Conservation (phyloP, 2,113 vertebrate species). For the Benitochromis conjunctus region DNA sequence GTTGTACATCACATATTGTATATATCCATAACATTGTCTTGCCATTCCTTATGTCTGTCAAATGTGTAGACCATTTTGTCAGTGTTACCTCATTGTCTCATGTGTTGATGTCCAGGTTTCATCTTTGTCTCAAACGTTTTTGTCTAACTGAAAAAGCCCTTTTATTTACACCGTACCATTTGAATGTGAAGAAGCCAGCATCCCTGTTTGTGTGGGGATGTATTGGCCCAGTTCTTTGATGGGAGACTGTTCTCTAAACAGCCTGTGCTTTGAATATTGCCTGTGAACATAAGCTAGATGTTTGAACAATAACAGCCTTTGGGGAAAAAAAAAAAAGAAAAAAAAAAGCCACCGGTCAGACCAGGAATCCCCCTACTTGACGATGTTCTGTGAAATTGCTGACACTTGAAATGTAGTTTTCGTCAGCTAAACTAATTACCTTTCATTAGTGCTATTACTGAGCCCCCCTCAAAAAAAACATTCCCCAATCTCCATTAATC, state of each 20-base stretch:
- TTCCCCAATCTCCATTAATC: background rate
- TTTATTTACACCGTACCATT: conserved; percentile 36
- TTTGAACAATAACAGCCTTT: conserved; percentile 20
- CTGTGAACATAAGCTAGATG: conserved; percentile 32
- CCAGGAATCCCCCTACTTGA: conserved; percentile 12
- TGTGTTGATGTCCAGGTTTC: conserved; percentile 42
- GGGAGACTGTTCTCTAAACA: conserved; percentile 40
- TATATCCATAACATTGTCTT: conserved; percentile 50
- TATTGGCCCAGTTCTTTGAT: conserved; percentile 1
- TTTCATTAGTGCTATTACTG: conserved; percentile 50
- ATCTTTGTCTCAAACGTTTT: conserved; percentile 6
- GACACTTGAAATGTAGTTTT: conserved; percentile 68
- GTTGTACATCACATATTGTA: conserved; percentile 59
- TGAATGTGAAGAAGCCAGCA: conserved; percentile 56
- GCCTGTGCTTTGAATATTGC: conserved; percentile 28
- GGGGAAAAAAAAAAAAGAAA: background rate
- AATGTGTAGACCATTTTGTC: conserved; percentile 40
- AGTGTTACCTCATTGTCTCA: conserved; percentile 36
- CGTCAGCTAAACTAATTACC: conserved; percentile 24
- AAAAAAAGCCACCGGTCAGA: background rate
- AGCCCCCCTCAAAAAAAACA: conserved; percentile 22
- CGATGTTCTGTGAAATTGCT: conserved; percentile 43
- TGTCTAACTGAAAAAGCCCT: conserved; percentile 19
- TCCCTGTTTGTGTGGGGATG: conserved; percentile 26
- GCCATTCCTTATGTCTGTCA: conserved; percentile 51